Evolutionary conservation across 1,140 invertebrate species (phyloP).

Genomic region (Doryteuthis pealeii): DNA sequence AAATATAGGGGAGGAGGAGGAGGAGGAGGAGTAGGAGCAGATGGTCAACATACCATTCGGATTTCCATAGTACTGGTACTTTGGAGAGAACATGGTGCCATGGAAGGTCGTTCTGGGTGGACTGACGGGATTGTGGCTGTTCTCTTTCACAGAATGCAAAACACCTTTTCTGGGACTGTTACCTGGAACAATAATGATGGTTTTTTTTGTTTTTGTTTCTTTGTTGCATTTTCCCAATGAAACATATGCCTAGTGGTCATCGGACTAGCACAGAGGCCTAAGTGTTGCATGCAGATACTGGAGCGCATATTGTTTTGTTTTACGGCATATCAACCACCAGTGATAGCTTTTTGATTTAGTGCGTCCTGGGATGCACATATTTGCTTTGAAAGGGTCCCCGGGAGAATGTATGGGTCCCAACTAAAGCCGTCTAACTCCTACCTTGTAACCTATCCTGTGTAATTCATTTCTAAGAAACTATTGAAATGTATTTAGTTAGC

Average conservation of each 20-base stretch:
- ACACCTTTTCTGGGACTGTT: neutral
- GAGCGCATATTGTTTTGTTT: neutral
- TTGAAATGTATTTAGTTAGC: too few species aligned
- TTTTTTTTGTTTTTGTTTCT: neutral
- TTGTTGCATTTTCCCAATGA: neutral
- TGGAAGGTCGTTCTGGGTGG: slow-evolving; percentile 28
- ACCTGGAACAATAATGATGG: neutral
- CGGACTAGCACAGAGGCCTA: neutral
- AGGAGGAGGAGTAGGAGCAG: neutral
- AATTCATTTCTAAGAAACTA: too few species aligned
- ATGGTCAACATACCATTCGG: neutral
- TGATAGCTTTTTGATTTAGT: too few species aligned
- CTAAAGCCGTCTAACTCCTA: too few species aligned
- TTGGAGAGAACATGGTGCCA: slow-evolving; percentile 38
- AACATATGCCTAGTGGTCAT: neutral
- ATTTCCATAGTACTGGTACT: slow-evolving; percentile 24
- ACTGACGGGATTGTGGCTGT: slow-evolving; percentile 23
- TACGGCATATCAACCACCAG: too few species aligned
- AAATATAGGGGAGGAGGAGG: too few species aligned
- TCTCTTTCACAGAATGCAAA: slow-evolving; percentile 20
- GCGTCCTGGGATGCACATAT: too few species aligned
- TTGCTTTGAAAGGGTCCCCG: too few species aligned
- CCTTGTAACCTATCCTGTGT: too few species aligned
- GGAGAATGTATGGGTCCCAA: too few species aligned
- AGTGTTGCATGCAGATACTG: too few species aligned